Evolutionary conservation across 2,888 invertebrate species (phyloP), one percentile per base, ranked within the genome.

Genomic region (Euzophera pinguis): DNA sequence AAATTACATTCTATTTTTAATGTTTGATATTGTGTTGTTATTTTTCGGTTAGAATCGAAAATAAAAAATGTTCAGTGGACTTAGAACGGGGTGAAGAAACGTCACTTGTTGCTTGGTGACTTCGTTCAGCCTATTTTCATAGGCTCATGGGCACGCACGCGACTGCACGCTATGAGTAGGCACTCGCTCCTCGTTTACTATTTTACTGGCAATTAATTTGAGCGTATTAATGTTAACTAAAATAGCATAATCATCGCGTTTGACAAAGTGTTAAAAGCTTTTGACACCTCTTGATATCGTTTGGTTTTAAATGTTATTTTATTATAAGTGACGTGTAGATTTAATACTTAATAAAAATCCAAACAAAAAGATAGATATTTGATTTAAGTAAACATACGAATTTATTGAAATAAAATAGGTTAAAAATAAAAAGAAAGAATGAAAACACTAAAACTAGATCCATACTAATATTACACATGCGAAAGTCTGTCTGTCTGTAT

Each of bases 101-200:
- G 73, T 84, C 81, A 89, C 89, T 89, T 89, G 89, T 89, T 89
- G 88, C 88, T 71, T 81, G 72, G 65, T 62, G 80, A 79, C 80
- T 81, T 84, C 80, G 84, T 87, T 79, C 75, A 75, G 76, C 76
- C 14, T 39, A 39, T 39, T 39, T 39, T 39, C 39, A 39, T 39
- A 39, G 39, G 16, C 39, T 39, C 39, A 14, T 16, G 9, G 39
- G 16, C 84, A 84, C 86, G 84, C 86, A 86, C 79, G 82, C 75
- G 65, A 74, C 69, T 72, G 78, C 86, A 83, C 81, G 84, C 81
- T 71, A 80, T 71, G 39, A 39, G 39, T 39, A 12, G 39, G 9
- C 39, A 39, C 39, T 69, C 67, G 68, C 65, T 71, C 64, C 69
- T 65, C 71, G 71, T 69, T 67, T 75, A 74, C 78, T 79, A 74